phyloP scores from a whole-genome alignment of 1,140 invertebrate species.

The Drosophila jambulina region DNA sequence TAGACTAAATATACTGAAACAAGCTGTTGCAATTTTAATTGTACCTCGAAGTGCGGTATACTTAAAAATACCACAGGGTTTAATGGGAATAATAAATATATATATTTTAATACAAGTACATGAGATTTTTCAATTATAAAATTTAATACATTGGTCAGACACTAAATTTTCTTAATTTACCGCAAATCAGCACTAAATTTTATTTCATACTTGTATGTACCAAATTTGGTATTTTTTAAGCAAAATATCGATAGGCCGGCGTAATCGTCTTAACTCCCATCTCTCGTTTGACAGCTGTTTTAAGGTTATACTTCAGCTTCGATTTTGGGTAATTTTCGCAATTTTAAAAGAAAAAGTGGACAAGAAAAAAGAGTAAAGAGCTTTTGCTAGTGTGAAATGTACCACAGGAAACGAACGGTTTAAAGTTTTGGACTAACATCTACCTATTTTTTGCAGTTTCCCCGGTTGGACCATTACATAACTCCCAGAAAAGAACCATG shows the following conservation, averaged over 20 bases:
- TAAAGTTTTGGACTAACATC: constrained; percentile 2
- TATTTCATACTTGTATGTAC: background rate
- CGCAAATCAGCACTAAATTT: background rate
- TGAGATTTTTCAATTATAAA: no score
- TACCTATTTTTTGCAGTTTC: constrained; percentile 49
- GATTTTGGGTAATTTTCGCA: constrained; percentile 64
- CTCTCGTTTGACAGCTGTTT: constrained; percentile 75
- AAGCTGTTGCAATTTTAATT: background rate
- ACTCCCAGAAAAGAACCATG: constrained; percentile 66
- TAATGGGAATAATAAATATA: no score
- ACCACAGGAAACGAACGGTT: background rate
- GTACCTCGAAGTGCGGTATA: no score
- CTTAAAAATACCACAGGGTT: no score
- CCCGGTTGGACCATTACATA: constrained; percentile 75
- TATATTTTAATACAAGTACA: background rate
- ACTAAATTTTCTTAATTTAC: background rate
- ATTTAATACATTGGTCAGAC: no score
- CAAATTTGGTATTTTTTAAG: background rate
- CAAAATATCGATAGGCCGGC: constrained; percentile 36
- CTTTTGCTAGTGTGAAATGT: background rate
- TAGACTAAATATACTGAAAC: background rate
- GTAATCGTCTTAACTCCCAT: constrained; percentile 2
- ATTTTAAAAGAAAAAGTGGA: constrained; percentile 26
- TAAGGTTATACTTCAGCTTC: constrained; percentile 75
- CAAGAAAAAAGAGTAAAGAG: background rate